These are phyloP conservation scores for Oreochromis spilurus DNA, from an alignment of 2,113 vertebrate genomes.

Conservation along the genomic window DNA sequence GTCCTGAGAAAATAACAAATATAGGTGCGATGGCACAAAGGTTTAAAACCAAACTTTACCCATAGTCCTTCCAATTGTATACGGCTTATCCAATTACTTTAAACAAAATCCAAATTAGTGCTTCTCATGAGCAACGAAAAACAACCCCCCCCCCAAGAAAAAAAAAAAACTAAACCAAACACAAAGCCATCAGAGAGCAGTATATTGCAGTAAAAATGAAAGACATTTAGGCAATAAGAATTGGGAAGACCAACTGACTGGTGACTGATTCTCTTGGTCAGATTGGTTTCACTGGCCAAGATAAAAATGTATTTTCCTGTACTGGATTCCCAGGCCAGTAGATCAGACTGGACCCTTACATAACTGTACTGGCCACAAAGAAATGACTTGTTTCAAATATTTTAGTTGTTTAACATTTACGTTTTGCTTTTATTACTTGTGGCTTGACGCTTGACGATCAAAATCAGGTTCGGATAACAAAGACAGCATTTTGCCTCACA, in stretches of 20 bases:
- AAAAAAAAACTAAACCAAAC: neutral
- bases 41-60: neutral
- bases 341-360: neutral
- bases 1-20: neutral
- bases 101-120: neutral
- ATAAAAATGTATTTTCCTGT: neutral
- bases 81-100: neutral
- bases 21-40: neutral
- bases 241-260: neutral
- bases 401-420: neutral
- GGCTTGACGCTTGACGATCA: neutral
- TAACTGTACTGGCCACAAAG: neutral
- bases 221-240: neutral
- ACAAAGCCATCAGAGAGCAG: neutral
- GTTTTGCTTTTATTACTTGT: neutral
- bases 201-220: neutral
- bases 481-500: neutral
- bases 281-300: neutral
- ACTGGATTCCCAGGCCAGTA: neutral
- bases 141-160: neutral
- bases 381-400: neutral
- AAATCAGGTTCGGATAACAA: neutral
- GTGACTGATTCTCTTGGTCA: accelerated
- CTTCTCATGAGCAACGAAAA: neutral
- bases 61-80: neutral